Evolutionary conservation across 35 echinoderm and acorn worm species (phyloP), one percentile per base, ranked within the genome.

Genomic region (Heliocidaris erythrogramma): DNA sequence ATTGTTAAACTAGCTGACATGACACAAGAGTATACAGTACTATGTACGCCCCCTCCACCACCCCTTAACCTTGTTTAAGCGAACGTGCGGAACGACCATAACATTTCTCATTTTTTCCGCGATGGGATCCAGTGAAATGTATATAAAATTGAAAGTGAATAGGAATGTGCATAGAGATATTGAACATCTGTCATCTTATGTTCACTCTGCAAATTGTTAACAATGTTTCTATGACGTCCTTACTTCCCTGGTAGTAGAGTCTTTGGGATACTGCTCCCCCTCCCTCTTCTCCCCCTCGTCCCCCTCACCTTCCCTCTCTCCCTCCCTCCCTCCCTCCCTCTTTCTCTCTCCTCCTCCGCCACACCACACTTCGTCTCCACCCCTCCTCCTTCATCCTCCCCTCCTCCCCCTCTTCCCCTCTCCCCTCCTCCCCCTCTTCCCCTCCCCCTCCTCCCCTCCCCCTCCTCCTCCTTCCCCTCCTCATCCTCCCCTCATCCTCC

Each of bases 41-140:
- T 24, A n/a, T 78, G 65, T 24, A 78, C 65, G 65, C 65, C 65
- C 65, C 65, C 65, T n/a, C 65, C 14, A 78, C 65, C 65, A 78
- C 65, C 65, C 65, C 65, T 78, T 78, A 78, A 78, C 65, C 65
- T 78, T 8, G 65, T 78, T 27, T 21, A 78, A 78, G 65, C 65
- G 65, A 78, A 78, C 65, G 65, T 78, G 65, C 65, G 65, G 65
- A 78, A 78, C 65, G 65, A 78, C 65, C 65, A 78, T 78, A 78
- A 78, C 65, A 78, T 78, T 69, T 78, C 65, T 78, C 65, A 17
- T 27, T 78, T 71, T 78, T 78, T n/a, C 65, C 21, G 8, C 65
- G 18, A n/a, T 24, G 2, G 27, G 27, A 27, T n/a, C 65, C 65
- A n/a, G 18, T 24, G 14, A 78, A 78, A 78, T 78, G 21, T 24